Percentiles rank a stretch among this genome's conserved stretches.
These are phyloP conservation scores for Physocephala rufipes DNA, from an alignment of 2,888 invertebrate genomes.

Conservation along the genomic window DNA sequence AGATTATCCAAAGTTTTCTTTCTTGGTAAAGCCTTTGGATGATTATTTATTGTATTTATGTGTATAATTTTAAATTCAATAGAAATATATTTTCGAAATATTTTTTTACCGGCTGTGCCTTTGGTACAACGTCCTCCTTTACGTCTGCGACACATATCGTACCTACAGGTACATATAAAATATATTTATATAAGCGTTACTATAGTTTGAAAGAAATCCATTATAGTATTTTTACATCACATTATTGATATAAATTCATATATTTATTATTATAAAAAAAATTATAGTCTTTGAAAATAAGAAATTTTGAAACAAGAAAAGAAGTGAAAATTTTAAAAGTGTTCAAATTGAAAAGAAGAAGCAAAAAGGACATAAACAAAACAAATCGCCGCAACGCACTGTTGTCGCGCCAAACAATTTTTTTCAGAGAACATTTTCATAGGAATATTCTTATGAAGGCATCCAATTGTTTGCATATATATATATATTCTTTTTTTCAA, in stretches of 20 bases:
- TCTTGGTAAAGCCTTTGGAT: too few species aligned
- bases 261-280: too few species aligned
- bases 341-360: background rate
- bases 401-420: too few species aligned
- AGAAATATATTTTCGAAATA: constrained; percentile 31
- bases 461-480: too few species aligned
- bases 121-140: constrained; percentile 97
- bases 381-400: background rate
- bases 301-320: background rate
- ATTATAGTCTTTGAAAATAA: background rate
- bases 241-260: too few species aligned
- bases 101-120: constrained; percentile 94
- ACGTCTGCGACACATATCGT: constrained; percentile 97
- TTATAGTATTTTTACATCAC: too few species aligned
- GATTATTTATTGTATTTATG: constrained; percentile 32
- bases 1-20: too few species aligned
- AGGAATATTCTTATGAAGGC: too few species aligned
- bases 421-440: too few species aligned
- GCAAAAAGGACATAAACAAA: background rate
- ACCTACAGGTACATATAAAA: constrained; percentile 70
- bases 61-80: constrained; percentile 15
- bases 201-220: constrained; percentile 2
- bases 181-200: background rate
- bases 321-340: background rate
- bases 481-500: too few species aligned